Conservation (phyloP, 2,888 invertebrate genomes). For the Philaethria dido region DNA sequence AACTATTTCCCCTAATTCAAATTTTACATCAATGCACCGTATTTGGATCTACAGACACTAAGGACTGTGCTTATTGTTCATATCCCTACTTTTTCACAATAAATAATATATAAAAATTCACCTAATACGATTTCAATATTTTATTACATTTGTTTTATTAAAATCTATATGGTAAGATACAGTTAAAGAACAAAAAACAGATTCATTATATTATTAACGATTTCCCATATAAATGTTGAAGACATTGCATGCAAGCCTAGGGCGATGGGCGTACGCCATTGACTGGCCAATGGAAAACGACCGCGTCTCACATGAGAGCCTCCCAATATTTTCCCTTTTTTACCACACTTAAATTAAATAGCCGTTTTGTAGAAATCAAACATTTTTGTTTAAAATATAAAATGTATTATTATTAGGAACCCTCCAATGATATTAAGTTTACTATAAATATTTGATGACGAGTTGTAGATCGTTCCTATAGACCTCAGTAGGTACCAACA, state of each 20-base stretch:
- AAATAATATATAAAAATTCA: too few relatives aligned
- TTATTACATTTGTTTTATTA: not conserved
- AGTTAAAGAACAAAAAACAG: not conserved
- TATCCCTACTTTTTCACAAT: too few relatives aligned
- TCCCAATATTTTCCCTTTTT: conserved; percentile 64
- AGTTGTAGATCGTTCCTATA: too few relatives aligned
- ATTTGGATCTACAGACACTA: too few relatives aligned
- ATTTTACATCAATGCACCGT: too few relatives aligned
- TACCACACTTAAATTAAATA: conserved; percentile 64
- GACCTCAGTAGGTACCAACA: too few relatives aligned
- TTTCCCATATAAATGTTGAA: conserved; percentile 66
- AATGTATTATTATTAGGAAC: not conserved
- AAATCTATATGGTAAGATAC: not conserved
- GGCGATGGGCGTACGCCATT: conserved; percentile 71
- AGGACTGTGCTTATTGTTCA: too few relatives aligned
- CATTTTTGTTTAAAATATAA: conserved; percentile 39
- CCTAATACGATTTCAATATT: not conserved
- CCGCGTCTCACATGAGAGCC: conserved; percentile 51
- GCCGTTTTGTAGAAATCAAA: conserved; percentile 69
- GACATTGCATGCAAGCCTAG: conserved; percentile 63
- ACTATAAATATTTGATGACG: not conserved
- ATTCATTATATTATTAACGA: conserved; percentile 58
- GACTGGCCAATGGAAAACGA: conserved; percentile 61
- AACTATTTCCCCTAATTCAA: too few relatives aligned
- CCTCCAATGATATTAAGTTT: not conserved